A percentile compares a stretch with the other conserved stretches of the same genome.
Evolutionary conservation across 1,140 invertebrate genomes (phyloP).

Genomic region (Ladona fulva): DNA sequence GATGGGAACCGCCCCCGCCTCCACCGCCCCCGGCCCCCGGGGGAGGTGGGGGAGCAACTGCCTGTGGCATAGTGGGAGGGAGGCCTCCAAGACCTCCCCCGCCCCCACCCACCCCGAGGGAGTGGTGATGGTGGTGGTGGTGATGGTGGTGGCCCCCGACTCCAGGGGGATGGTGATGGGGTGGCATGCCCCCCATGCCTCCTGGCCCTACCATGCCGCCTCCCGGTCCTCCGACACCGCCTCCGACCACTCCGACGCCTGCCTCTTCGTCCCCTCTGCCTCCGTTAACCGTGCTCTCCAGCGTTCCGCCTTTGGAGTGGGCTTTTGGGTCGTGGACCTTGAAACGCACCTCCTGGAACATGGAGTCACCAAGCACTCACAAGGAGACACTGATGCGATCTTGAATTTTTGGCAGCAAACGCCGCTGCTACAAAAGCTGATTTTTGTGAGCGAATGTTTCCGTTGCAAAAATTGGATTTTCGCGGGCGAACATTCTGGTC

Average conservation of each 20-base stretch:
- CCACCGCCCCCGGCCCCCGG: slow-evolving; percentile 11
- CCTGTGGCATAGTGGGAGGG: neutral
- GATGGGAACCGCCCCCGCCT: slow-evolving; percentile 13
- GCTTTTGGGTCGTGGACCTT: slow-evolving; percentile 88
- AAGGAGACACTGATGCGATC: neutral
- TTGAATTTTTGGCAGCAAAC: no score
- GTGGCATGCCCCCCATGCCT: neutral
- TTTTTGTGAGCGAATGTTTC: no score
- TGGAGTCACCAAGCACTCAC: neutral
- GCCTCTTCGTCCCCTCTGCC: slow-evolving; percentile 36
- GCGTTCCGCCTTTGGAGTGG: slow-evolving; percentile 79
- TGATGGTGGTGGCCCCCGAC: neutral
- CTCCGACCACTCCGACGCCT: neutral
- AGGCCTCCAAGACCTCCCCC: neutral
- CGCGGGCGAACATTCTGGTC: no score
- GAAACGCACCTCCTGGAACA: slow-evolving; percentile 80
- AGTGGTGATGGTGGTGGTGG: neutral
- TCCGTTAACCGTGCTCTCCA: slow-evolving; percentile 84
- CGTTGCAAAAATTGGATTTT: no score
- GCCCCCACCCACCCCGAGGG: neutral
- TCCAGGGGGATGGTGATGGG: neutral
- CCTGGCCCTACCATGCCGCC: neutral
- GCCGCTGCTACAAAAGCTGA: no score
- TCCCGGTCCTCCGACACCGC: neutral
- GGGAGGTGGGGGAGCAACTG: slow-evolving; percentile 15